Base-by-base conservation (phyloP, 2,113 vertebrate genomes). In the Cyanoliseus patagonus region DNA sequence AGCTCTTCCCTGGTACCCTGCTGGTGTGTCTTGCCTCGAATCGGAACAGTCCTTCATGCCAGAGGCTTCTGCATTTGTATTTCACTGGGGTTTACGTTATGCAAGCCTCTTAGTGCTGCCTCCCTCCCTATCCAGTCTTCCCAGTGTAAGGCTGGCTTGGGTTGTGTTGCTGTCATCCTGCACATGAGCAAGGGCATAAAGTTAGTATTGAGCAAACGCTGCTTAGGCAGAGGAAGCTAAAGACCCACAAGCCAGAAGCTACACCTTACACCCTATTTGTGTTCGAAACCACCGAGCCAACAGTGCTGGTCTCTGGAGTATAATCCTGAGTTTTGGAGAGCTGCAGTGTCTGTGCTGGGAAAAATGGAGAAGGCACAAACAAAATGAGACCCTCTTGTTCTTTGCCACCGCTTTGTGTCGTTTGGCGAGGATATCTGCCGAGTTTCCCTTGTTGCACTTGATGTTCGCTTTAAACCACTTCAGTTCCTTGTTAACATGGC, bases 131-230 rank as follows among this genome's bases (percentile, higher is more conserved):
- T 28, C 20, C 46, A 4, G 49, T 22, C 42, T 22, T 73, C 55
- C 9, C 52, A 25, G 30, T 0, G 28, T 1, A 1, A 37, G 19
- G 51, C 46, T 7, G 16, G 69, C 73, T 19, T 35, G 11, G 55
- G 33, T 2, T 28, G 30, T 35, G 1, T 46, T 39, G 20, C n/a
- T 59, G 53, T 17, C 18, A 3, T 1, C 1, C 13, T 7, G 3
- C 4, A 2, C 31, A 20, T 4, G 7, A 59, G 44, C n/a, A n/a
- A 22, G 59, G 70, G 30, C 86, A 80, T 27, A 10, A 27, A 55
- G 33, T 68, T 41, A 77, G 30, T 17, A 17, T 55, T 69, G 73
- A 57, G 6, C 41, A 67, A 78, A 22, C 19, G 37, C 19, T 72
- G n/a, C 27, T 39, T 35, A 72, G 74, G 66, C 84, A n/a, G 27